A percentile compares a stretch with the other conserved stretches of the same genome.
These are phyloP conservation scores for Bellardia bayeri DNA, from an alignment of 2,888 invertebrate genomes.

Conservation along the genomic window DNA sequence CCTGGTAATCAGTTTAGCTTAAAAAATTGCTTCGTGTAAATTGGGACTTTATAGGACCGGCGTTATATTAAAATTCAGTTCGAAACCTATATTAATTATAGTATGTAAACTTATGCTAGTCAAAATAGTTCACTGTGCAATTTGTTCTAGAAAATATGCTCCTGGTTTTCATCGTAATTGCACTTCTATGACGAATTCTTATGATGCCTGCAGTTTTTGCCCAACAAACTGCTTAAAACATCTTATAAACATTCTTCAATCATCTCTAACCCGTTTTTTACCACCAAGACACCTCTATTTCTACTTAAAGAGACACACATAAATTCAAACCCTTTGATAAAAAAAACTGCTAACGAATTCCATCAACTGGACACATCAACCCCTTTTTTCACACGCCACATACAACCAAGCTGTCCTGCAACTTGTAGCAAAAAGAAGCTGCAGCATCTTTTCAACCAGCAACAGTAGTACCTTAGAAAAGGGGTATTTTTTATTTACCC, in stretches of 20 bases:
- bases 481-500: slow-evolving; percentile 45
- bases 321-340: slow-evolving; percentile 15
- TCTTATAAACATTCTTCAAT: too few species aligned
- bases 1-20: too few species aligned
- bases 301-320: background rate
- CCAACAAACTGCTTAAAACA: background rate
- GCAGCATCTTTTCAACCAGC: slow-evolving; percentile 75
- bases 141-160: too few species aligned
- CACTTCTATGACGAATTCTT: background rate
- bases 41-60: too few species aligned
- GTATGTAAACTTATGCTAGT: too few species aligned
- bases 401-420: slow-evolving; percentile 31
- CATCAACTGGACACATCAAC: slow-evolving; percentile 65
- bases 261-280: background rate
- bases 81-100: too few species aligned
- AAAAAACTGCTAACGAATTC: background rate
- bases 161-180: too few species aligned
- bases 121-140: too few species aligned
- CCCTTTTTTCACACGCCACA: slow-evolving; percentile 57
- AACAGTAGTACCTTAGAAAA: slow-evolving; percentile 32
- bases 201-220: background rate
- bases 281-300: background rate
- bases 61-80: too few species aligned
- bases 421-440: slow-evolving; percentile 47
- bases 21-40: too few species aligned